A percentile compares a stretch with the other conserved stretches of the same genome.
phyloP scores from a whole-genome alignment of 2,888 invertebrate species.

The Blastobasis lacticolella region DNA sequence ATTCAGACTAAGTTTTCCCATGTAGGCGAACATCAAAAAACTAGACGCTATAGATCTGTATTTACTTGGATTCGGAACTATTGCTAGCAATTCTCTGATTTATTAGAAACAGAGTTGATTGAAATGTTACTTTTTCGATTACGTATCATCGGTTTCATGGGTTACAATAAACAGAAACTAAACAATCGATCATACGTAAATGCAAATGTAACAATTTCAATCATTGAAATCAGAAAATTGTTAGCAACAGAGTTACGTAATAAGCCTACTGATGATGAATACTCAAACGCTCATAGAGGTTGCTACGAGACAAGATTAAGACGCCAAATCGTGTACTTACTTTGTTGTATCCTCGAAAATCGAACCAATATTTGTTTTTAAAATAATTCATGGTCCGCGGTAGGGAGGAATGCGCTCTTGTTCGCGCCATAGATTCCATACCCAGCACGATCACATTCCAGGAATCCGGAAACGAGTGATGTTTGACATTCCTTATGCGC shows the following conservation, averaged over 20 bases:
- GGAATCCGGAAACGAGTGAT: conserved; percentile 1
- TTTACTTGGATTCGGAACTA: neutral
- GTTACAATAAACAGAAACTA: no score
- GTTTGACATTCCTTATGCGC: no score
- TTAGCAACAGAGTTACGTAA: no score
- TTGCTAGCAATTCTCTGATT: neutral
- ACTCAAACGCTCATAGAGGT: neutral
- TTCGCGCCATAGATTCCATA: conserved; percentile 87
- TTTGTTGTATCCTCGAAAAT: conserved; percentile 81
- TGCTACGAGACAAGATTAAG: neutral
- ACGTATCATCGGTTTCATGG: neutral
- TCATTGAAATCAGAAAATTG: no score
- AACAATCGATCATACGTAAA: no score
- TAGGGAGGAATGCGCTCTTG: conserved; percentile 83
- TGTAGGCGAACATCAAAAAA: no score
- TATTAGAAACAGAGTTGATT: no score
- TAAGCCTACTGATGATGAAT: neutral
- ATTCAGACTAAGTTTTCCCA: no score
- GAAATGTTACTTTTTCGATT: no score
- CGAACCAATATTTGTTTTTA: conserved; percentile 78
- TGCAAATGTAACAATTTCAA: no score
- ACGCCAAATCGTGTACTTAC: conserved; percentile 28
- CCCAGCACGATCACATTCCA: conserved; percentile 83
- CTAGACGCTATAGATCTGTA: no score
- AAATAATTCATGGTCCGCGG: conserved; percentile 80